These are phyloP conservation scores for Chlamydotis undulata DNA, from an alignment of 2,113 vertebrate species.

Conservation along the genomic window DNA sequence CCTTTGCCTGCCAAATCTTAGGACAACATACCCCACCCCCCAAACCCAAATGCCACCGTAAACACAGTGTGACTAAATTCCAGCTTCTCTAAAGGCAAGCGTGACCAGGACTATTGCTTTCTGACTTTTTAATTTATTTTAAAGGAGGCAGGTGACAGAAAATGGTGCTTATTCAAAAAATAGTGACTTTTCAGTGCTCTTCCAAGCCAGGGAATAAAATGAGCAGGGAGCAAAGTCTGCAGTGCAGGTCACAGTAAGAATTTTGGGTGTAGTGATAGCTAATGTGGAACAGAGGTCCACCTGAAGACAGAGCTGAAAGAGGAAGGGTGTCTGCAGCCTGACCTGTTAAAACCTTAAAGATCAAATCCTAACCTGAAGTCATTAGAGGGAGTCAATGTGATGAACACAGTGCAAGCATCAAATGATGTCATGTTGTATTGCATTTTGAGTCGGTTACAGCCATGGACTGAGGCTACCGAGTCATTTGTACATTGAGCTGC, in stretches of 20 bases:
- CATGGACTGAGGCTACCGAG: background rate
- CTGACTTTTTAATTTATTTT: background rate
- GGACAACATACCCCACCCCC: background rate
- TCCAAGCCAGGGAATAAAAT: background rate
- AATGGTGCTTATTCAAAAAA: background rate
- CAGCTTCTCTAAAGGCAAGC: background rate
- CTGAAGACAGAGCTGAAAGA: background rate
- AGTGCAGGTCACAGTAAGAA: background rate
- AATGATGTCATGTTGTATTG: background rate
- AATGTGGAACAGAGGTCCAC: background rate
- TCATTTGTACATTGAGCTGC: background rate
- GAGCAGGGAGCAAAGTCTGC: background rate
- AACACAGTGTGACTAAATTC: background rate
- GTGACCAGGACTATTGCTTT: background rate
- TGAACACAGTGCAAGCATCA: background rate
- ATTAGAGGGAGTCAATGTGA: background rate
- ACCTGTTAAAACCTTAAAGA: background rate
- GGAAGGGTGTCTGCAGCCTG: background rate
- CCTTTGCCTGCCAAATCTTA: conserved; percentile 13
- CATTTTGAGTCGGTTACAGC: background rate
- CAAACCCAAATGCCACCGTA: background rate
- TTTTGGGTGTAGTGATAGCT: background rate
- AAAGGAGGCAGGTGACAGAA: background rate
- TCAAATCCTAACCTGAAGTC: background rate
- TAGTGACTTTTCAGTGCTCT: background rate